Base-by-base conservation (phyloP, 2,113 vertebrate genomes). In the Himantopus leucocephalus region DNA sequence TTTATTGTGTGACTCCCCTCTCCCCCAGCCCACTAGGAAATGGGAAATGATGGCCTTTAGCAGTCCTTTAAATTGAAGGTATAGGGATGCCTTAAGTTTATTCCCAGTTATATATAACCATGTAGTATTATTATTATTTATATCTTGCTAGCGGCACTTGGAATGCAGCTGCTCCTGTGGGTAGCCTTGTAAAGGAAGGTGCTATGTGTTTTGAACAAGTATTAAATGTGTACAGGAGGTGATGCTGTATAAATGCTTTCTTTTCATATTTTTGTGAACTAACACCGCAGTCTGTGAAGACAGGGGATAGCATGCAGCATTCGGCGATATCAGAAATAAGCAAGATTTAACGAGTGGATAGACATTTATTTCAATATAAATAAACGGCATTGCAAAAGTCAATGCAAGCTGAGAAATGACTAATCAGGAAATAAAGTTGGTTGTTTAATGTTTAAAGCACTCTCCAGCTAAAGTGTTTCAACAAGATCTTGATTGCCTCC, bases 21-120 rank as follows among this genome's bases (percentile, higher is more conserved):
- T 95, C 67, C 59, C 45, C 41, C 41, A 90, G 43, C 64, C 92
- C 63, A 74, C 63, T 73, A 94, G 67, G 66, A 95, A 96, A 95
- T 95, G 18, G 67, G 75, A 97, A 97, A 96, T 73, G 5, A 95
- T 95, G 96, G 97, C 96, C 96, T 97, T 97, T 97, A 97, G 89
- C 95, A 95, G 81, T 94, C 88, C 87, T 96, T 96, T 96, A 94
- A 97, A 96, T 96, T 97, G 92, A 96, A 96, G 76, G 83, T 88
- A 95, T 78, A 93, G 55, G 56, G 67, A 95, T 91, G 53, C 48
- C 86, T 95, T 93, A 95, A 82, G 83, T 97, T 95, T 96, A 95
- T 86, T 97, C 90, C 45, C 66, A 78, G 91, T 94, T 96, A 92
- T 91, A 94, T 94, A 81, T 78, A 95, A 85, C 82, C 77, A 91